Evolutionary conservation across 64 coral and sea anemone species (phyloP).

Genomic region (Anthopleura sola): DNA sequence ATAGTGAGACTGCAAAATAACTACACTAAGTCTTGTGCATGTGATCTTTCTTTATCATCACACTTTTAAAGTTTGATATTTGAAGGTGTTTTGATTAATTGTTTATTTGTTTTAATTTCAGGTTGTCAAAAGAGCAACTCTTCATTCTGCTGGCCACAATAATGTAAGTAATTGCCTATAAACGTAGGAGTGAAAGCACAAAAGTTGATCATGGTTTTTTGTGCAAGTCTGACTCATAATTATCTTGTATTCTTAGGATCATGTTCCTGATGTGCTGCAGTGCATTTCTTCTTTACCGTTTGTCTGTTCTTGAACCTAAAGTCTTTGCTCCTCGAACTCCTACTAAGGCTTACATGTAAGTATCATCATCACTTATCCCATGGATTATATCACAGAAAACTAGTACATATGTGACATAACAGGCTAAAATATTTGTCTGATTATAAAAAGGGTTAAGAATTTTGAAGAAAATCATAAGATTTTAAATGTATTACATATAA

Average conservation of each 20-base stretch:
- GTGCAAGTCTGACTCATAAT: neutral
- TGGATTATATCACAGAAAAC: no score
- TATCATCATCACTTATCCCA: neutral
- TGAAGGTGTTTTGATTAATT: no score
- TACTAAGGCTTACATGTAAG: slow-evolving; percentile 76
- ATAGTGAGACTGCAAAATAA: neutral
- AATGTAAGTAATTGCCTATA: neutral
- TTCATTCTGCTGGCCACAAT: slow-evolving; percentile 3
- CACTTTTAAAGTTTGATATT: neutral
- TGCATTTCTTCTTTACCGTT: slow-evolving; percentile 69
- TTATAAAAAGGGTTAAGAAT: no score
- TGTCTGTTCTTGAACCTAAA: slow-evolving; percentile 79
- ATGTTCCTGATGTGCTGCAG: slow-evolving; percentile 65
- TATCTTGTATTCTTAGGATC: slow-evolving; percentile 47
- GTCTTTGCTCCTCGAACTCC: slow-evolving; percentile 41
- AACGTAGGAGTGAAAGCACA: neutral
- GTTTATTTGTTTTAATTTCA: neutral
- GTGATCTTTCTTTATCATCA: neutral
- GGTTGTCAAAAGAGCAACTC: slow-evolving; percentile 19
- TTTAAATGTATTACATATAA: no score
- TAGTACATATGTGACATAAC: no score
- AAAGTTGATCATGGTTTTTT: neutral
- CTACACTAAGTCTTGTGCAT: neutral
- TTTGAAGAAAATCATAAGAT: no score
- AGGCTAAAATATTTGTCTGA: no score